Base-by-base conservation (phyloP, 2,888 invertebrate species). In the Ectemnius lituratus region DNA sequence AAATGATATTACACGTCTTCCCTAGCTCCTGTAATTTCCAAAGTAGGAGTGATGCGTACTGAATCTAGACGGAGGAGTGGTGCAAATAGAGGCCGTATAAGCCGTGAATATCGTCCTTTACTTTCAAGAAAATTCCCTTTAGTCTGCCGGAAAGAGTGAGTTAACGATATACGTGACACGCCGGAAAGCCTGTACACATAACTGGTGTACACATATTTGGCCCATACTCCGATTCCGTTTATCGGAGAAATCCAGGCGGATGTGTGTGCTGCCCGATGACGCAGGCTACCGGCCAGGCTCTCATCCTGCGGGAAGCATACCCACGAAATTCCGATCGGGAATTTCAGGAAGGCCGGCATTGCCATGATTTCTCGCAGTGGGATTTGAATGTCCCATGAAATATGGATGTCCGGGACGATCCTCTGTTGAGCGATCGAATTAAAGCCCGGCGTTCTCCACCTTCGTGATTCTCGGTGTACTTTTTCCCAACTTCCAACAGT, bases 241-340 rank as follows among this genome's bases (percentile, higher is more conserved):
- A 37, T 37, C 37, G 37, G 37, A 37, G 37, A 37, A 37, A 37
- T 37, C 37, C 37, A 11, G 37, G 37, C 37, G 37, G 37, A 37
- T 37, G 37, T 37, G 37, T 37, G 37, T 37, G 37, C 37, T 37
- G 37, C 8, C 37, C 37, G 37, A 37, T 37, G 37, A 37, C 37
- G 11, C 37, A 37, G 37, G 8, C 23, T 57, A 58, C 37, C 45
- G 14, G 46, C 49, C 23, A 23, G 13, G 62, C 60, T 75, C 73
- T 82, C 80, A 76, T 81, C 67, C 67, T 83, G 80, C 67, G 23
- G 64, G 64, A 69, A 47, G 67, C 62, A 62, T 37, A 52, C 52
- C 68, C 49, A 62, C 80, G 80, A 72, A 76, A 84, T 84, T 82
- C 82, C 82, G 79, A 70, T 79, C 72, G 62, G 76, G 84, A 81